Conservation (phyloP, 2,888 invertebrate species). For the Sisyra terminalis region DNA sequence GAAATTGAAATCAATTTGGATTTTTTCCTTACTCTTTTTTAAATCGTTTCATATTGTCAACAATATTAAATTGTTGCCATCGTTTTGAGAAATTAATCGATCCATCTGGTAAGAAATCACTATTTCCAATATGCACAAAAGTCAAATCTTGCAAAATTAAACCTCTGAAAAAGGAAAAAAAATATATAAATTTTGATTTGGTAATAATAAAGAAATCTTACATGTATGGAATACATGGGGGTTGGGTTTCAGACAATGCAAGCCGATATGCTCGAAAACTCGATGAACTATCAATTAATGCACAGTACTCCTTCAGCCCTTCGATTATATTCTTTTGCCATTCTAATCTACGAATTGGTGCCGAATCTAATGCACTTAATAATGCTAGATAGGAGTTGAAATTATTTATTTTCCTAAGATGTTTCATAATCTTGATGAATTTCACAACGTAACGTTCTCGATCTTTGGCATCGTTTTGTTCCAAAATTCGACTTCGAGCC, state of each 20-base stretch:
- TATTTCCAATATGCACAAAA: constrained; percentile 96
- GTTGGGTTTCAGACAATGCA: constrained; percentile 84
- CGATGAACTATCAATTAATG: constrained; percentile 93
- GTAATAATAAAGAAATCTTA: constrained; percentile 33
- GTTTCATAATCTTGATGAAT: constrained; percentile 97
- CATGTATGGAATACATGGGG: constrained; percentile 99
- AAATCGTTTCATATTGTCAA: constrained; percentile 96
- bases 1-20: not conserved
- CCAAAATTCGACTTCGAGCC: constrained; percentile 84
- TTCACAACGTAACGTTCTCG: constrained; percentile 88
- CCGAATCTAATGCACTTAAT: constrained; percentile 91
- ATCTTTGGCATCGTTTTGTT: constrained; percentile 84
- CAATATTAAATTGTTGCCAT: constrained; percentile 97
- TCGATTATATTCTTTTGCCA: constrained; percentile 87
- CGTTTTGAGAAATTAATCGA: constrained; percentile 91
- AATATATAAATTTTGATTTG: not conserved
- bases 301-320: constrained; percentile 85
- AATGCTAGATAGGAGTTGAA: constrained; percentile 97
- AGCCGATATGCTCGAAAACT: constrained; percentile 95
- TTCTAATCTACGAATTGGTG: constrained; percentile 81
- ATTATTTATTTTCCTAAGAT: constrained; percentile 91
- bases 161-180: constrained; percentile 64
- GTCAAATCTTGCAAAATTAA: constrained; percentile 96
- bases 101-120: constrained; percentile 71
- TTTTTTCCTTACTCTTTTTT: constrained; percentile 69